Evolutionary conservation across 2,113 vertebrate genomes (phyloP).

Genomic region (Cololabis saira): DNA sequence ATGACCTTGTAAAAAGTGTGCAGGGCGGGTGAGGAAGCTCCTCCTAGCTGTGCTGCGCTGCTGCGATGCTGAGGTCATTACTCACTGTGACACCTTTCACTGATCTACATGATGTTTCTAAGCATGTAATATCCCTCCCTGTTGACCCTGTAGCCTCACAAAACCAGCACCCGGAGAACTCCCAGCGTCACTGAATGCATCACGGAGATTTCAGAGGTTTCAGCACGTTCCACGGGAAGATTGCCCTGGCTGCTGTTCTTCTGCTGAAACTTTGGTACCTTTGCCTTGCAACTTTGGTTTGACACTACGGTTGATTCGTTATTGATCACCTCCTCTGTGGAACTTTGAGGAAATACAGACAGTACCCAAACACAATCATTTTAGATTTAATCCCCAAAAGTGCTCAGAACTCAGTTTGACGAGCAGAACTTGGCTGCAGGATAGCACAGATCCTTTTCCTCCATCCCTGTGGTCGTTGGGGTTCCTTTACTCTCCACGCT

Average conservation of each 20-base stretch:
- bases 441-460: neutral
- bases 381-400: conserved; percentile 23
- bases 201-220: conserved; percentile 18
- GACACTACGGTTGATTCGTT: conserved; percentile 36
- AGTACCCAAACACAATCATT: conserved; percentile 23
- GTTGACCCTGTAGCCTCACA: conserved; percentile 41
- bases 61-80: conserved; percentile 63
- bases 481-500: neutral
- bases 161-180: conserved; percentile 19
- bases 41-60: conserved; percentile 39
- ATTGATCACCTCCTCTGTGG: conserved; percentile 40
- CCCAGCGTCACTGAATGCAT: conserved; percentile 26
- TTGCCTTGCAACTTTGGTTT: conserved; percentile 26
- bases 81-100: conserved; percentile 66
- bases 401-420: conserved; percentile 12
- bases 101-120: conserved; percentile 68
- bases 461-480: conserved; percentile 6
- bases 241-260: neutral
- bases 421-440: conserved; percentile 8
- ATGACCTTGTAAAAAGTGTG: conserved; percentile 58
- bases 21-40: conserved; percentile 40
- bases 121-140: conserved; percentile 55
- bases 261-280: conserved; percentile 29
- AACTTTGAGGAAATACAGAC: conserved; percentile 16
- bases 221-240: conserved; percentile 18